Conservation (phyloP, 2,888 invertebrate genomes). For the Hermaeophaga mercurialis region DNA sequence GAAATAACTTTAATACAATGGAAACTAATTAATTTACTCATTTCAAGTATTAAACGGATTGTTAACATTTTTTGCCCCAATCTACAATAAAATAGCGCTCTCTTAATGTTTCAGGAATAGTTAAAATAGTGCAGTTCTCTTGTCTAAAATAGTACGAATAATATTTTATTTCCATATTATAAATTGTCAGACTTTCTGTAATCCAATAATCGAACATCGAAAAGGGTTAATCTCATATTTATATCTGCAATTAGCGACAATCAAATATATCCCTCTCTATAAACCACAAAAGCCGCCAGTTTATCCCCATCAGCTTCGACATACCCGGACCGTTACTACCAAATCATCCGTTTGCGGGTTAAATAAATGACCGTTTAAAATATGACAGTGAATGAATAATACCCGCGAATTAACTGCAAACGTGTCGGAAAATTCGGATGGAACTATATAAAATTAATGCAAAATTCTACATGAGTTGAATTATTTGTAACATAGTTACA, state of each 20-base stretch:
- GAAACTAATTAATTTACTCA: no score
- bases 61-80: no score
- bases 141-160: no score
- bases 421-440: neutral
- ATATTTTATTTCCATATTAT: no score
- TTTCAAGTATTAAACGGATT: no score
- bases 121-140: no score
- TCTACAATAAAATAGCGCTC: no score
- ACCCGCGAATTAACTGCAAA: slow-evolving; percentile 1
- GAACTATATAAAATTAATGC: no score
- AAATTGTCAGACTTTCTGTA: neutral
- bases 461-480: no score
- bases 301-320: neutral
- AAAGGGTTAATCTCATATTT: neutral
- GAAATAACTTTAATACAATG: no score
- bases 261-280: neutral
- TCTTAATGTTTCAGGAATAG: no score
- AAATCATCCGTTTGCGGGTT: slow-evolving; percentile 1
- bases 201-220: neutral
- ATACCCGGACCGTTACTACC: neutral
- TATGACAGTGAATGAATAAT: slow-evolving; percentile 8
- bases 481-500: no score
- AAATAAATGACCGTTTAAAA: slow-evolving; percentile 15
- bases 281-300: neutral
- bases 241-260: neutral